Conservation (phyloP, 2,888 invertebrate species). For the Heliconius charithonia region DNA sequence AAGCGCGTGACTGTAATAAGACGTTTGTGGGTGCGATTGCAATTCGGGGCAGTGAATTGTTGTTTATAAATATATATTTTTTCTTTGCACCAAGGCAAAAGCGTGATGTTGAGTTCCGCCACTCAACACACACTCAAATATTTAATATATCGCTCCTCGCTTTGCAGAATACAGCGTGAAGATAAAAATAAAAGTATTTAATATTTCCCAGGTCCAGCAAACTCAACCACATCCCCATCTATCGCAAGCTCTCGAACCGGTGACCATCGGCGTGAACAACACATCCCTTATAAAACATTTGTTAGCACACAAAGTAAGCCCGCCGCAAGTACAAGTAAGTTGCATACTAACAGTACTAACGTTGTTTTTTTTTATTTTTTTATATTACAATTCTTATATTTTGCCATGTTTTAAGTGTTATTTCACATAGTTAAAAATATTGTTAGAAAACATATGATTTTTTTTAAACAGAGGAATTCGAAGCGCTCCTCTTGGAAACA, state of each 20-base stretch:
- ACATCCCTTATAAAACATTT: slow-evolving; percentile 96
- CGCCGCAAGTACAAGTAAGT: slow-evolving; percentile 82
- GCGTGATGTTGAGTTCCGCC: too few species aligned
- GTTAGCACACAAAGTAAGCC: slow-evolving; percentile 95
- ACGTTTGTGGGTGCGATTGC: too few species aligned
- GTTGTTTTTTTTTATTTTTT: not conserved
- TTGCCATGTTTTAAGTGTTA: not conserved
- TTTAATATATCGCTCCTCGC: not conserved
- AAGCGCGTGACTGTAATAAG: too few species aligned
- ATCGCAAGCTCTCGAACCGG: slow-evolving; percentile 65
- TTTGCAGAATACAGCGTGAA: too few species aligned
- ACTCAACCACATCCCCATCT: slow-evolving; percentile 59
- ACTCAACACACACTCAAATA: not conserved
- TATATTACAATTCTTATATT: not conserved
- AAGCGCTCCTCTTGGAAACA: not conserved
- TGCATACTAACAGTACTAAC: slow-evolving; percentile 78
- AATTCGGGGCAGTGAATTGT: too few species aligned
- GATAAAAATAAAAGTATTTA: too few species aligned
- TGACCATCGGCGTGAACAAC: slow-evolving; percentile 59
- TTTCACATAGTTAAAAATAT: not conserved
- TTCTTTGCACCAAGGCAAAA: too few species aligned
- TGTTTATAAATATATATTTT: too few species aligned
- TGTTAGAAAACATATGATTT: not conserved
- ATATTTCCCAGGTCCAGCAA: slow-evolving; percentile 37
- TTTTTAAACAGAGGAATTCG: not conserved